Evolutionary conservation across 37 sponge, comb jelly and placozoan genomes (phyloP), one percentile per base, ranked within the genome.

Genomic region (Ianthella basta): DNA sequence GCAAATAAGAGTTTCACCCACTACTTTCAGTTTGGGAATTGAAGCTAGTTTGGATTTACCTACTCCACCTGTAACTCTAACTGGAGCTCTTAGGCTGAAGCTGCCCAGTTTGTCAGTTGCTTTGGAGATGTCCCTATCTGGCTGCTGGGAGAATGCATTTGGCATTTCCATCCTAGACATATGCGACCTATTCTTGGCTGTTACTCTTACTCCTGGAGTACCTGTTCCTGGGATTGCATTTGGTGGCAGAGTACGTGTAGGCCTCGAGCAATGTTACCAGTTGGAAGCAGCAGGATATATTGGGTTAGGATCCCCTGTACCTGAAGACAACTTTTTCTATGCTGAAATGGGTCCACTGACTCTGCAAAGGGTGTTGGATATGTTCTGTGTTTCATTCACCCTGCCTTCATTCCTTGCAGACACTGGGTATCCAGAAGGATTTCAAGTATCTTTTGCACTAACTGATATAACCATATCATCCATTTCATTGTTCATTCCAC

Each of bases 401-500:
- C 56, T 86, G 5, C 86, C 86, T 27, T 27, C 30, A 0, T 75
- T 75, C 20, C 69, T 86, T 27, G 86, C 40, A 20, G 73, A 79
- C 56, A 86, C 59, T 79, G 80, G 86, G 24, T 86, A 79, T 44
- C 86, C 86, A n/a, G 38, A 79, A 20, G 86, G 86, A 6, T 63
- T 86, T 20, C 55, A 30, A 20, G 19, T 56, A 18, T 86, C 86
- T 3, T 86, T 56, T 65, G 30, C 86, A 63, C 35, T 37, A 0
- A 12, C 44, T 0, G 80, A 57, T 16, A 60, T 64, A 24, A 36
- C 37, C 23, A 66, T 86, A 4, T 80, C 80, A 50, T 30, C 39
- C 30, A 33, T 77, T 25, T 33, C 41, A 33, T n/a, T 86, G 23
- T 63, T 56, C 6, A 86, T 86, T 55, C 86, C 80, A 24, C 0